Conservation (phyloP, 1,140 invertebrate species). For the Lutraria rhynchaena region DNA sequence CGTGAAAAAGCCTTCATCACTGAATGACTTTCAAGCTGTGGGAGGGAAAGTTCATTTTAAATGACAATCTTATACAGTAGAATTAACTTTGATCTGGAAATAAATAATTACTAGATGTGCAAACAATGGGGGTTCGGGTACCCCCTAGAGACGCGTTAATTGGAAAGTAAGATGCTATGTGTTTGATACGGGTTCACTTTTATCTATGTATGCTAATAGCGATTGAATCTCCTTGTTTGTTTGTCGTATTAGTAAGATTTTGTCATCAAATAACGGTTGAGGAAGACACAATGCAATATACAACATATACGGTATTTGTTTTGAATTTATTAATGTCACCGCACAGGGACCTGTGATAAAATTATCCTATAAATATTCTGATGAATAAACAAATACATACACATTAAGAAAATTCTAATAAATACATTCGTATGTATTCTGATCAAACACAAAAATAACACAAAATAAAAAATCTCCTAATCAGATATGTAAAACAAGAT, state of each 20-base stretch:
- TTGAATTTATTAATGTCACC: not conserved
- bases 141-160: constrained; percentile 27
- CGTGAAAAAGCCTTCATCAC: not conserved
- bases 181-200: constrained; percentile 16
- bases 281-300: too few relatives aligned
- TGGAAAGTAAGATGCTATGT: constrained; percentile 26
- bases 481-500: too few relatives aligned
- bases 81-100: constrained; percentile 7
- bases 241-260: constrained; percentile 4
- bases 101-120: constrained; percentile 17
- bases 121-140: constrained; percentile 18
- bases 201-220: constrained; percentile 14
- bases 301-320: too few relatives aligned
- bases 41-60: constrained; percentile 12
- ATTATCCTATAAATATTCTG: not conserved
- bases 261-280: constrained; percentile 8
- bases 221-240: constrained; percentile 12
- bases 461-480: too few relatives aligned
- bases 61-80: constrained; percentile 1
- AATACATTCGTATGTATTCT: too few relatives aligned
- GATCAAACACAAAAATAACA: too few relatives aligned
- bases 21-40: not conserved
- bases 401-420: not conserved
- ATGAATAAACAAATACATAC: not conserved
- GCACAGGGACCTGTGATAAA: not conserved